These are phyloP conservation scores for Gonioctena quinquepunctata DNA, from an alignment of 1,140 invertebrate species.

Conservation along the genomic window DNA sequence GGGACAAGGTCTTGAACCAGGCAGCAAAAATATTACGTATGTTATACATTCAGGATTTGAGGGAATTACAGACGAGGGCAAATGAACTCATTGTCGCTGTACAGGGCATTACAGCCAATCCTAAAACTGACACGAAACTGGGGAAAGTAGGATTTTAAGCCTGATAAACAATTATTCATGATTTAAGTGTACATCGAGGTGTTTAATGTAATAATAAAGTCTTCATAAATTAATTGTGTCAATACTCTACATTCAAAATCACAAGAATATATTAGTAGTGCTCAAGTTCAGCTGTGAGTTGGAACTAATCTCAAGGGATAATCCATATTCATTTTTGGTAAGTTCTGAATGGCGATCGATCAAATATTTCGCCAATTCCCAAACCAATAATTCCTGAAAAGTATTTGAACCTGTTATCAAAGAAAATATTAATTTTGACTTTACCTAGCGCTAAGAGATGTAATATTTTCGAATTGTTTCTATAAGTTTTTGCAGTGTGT, in stretches of 20 bases:
- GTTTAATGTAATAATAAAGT: too few species aligned
- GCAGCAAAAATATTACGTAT: conserved; percentile 83
- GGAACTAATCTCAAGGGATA: background rate
- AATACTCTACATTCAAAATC: too few species aligned
- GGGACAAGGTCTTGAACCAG: conserved; percentile 73
- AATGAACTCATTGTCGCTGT: conserved; percentile 92
- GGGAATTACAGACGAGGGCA: conserved; percentile 90
- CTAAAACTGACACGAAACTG: conserved; percentile 92
- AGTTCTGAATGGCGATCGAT: conserved; percentile 43
- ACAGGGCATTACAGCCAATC: conserved; percentile 93
- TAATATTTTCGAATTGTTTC: conserved; percentile 28
- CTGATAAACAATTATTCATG: too few species aligned
- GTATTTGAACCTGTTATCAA: conserved; percentile 3
- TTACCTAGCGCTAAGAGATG: conserved; percentile 38
- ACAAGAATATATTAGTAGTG: too few species aligned
- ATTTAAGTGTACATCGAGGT: too few species aligned
- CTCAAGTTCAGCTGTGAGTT: too few species aligned
- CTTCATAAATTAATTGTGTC: too few species aligned
- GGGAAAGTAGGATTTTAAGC: conserved; percentile 82
- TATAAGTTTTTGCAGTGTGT: conserved; percentile 36
- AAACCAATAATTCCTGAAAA: conserved; percentile 37
- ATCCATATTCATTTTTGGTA: background rate
- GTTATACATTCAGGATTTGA: conserved; percentile 87
- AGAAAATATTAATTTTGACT: background rate
- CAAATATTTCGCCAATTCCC: conserved; percentile 43